Evolutionary conservation across 1,140 invertebrate species (phyloP).

Genomic region (Drosophila chauvacae): DNA sequence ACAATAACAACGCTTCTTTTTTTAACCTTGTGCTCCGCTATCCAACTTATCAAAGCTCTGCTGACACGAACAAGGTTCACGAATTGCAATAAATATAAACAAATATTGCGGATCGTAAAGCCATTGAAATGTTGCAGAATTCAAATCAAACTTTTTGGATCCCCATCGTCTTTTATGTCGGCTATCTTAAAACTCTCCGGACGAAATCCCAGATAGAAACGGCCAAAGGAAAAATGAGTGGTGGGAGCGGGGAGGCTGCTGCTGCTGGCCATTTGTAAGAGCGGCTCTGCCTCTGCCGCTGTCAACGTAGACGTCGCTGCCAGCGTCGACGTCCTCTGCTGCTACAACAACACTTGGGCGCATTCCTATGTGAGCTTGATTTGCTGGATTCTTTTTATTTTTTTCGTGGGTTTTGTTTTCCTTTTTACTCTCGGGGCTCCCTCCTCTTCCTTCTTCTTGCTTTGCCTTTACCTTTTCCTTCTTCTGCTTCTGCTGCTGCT

Average conservation of each 20-base stretch:
- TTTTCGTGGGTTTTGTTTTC: conserved; percentile 65
- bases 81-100: conserved; percentile 17
- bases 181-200: conserved; percentile 39
- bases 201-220: conserved; percentile 18
- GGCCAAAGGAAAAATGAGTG: conserved; percentile 3
- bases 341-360: conserved; percentile 83
- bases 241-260: conserved; percentile 1
- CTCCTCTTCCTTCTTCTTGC: conserved; percentile 39
- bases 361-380: conserved; percentile 84
- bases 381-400: conserved; percentile 83
- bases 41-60: conserved; percentile 1
- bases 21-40: neutral
- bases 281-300: conserved; percentile 32
- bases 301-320: neutral
- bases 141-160: conserved; percentile 20
- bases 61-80: conserved; percentile 7
- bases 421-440: conserved; percentile 33
- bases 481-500: conserved; percentile 41
- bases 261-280: conserved; percentile 65
- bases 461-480: conserved; percentile 32
- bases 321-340: conserved; percentile 54
- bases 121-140: conserved; percentile 10
- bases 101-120: conserved; percentile 11
- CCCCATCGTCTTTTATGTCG: conserved; percentile 17
- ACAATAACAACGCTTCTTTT: neutral